Evolutionary conservation across 2,888 invertebrate genomes (phyloP), one percentile per base, ranked within the genome.

Genomic region (Limenitis camilla): DNA sequence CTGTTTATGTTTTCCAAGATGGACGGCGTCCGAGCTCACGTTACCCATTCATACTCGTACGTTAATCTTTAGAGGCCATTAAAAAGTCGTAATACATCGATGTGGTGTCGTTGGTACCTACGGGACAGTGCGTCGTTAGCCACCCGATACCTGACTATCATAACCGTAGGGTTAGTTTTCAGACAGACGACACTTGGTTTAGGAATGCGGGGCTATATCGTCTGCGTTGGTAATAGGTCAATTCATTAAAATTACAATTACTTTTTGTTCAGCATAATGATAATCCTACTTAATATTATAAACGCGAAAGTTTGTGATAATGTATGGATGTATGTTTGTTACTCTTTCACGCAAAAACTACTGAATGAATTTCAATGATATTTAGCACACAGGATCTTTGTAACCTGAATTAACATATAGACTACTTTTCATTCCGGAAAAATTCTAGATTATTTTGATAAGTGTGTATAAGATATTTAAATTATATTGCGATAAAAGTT

Each of bases 21-120:
- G 67, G 67, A 68, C 72, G 72, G 69, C 74, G 68, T 74, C 69
- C 67, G 72, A 69, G 78, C 80, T 85, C 84, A 72, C 65, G 78
- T 86, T 86, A 82, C 86, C 75, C 82, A 84, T 86, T 86, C 85
- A 85, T 83, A 74, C 78, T 84, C 85, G 85, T 82, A 74, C 78
- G 76, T 76, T 78, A 76, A 78, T 78, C 74, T 77, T 78, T 76
- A 76, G 77, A 76, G 72, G 68, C 76, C 79, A 85, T 86, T 86
- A 86, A 84, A 85, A 75, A 78, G 74, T 79, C 82, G 80, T 86
- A 83, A 83, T 65, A 64, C 68, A 64, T 62, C 65, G 69, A 65
- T 66, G 71, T 73, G 76, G 72, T 73, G 71, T 70, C 71, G 68
- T 63, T 63, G 64, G 64, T 70, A 75, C 82, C 84, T 82, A 83